Conservation (phyloP, 2,797 vertebrate species). For the Catamblyrhynchus diadema region DNA sequence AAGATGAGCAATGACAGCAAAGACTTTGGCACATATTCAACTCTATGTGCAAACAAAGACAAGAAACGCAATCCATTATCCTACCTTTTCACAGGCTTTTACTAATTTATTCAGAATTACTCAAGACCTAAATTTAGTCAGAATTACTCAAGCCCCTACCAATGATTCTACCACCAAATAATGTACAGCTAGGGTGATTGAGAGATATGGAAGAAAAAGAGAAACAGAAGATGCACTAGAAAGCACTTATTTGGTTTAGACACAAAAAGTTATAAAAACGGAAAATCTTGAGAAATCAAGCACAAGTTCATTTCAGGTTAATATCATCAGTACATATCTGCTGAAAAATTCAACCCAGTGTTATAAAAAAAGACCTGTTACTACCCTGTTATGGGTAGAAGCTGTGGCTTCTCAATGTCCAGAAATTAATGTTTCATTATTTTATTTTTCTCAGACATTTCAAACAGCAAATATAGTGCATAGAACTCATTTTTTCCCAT, state of each 20-base stretch:
- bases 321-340: background rate
- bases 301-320: background rate
- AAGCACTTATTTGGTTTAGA: background rate
- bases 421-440: background rate
- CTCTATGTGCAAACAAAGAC: background rate
- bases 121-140: background rate
- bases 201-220: background rate
- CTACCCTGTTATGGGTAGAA: background rate
- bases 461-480: background rate
- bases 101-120: background rate
- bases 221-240: background rate
- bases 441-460: background rate
- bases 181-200: accelerated
- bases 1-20: background rate
- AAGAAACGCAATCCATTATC: background rate
- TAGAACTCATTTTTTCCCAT: background rate
- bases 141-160: background rate
- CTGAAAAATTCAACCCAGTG: background rate
- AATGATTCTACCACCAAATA: background rate
- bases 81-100: background rate
- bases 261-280: background rate
- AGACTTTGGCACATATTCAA: background rate
- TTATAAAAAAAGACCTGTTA: background rate
- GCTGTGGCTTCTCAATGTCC: background rate
- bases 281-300: background rate